Percentiles rank a stretch among this genome's conserved stretches.
Evolutionary conservation across 2,113 vertebrate genomes (phyloP).

Genomic region (Mustelus asterias): DNA sequence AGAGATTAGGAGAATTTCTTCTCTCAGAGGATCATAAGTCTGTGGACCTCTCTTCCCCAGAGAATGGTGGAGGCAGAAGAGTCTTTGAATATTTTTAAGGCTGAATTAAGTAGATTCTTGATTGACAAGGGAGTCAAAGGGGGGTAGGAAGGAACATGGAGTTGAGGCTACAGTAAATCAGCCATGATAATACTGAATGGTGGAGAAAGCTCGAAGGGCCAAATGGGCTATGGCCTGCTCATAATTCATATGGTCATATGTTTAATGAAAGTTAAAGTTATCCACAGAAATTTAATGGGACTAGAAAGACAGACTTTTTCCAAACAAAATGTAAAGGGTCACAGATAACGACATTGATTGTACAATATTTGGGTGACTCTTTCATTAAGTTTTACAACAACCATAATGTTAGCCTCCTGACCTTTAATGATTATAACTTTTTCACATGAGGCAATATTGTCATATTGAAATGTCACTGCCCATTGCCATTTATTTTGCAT

Average conservation of each 20-base stretch:
- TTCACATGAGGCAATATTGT: not conserved
- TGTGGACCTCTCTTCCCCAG: no score
- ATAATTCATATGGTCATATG: not conserved
- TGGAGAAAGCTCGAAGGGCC: no score
- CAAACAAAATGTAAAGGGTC: not conserved
- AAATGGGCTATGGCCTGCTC: no score
- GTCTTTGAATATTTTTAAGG: no score
- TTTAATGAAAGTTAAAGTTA: not conserved
- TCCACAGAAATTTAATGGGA: not conserved
- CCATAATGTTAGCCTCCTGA: not conserved
- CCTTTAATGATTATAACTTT: constrained; percentile 9
- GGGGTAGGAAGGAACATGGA: no score
- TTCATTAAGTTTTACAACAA: not conserved
- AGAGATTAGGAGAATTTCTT: no score
- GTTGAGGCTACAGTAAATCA: no score
- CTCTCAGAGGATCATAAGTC: no score
- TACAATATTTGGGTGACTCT: not conserved
- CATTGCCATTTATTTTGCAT: constrained; percentile 22
- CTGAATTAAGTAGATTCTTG: no score
- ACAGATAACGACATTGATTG: not conserved
- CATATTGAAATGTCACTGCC: constrained; percentile 25
- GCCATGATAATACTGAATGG: no score
- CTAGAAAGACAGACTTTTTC: not conserved
- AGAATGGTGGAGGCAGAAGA: no score
- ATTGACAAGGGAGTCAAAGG: no score